Conservation (phyloP, 2,113 vertebrate species). For the Pandion haliaetus region DNA sequence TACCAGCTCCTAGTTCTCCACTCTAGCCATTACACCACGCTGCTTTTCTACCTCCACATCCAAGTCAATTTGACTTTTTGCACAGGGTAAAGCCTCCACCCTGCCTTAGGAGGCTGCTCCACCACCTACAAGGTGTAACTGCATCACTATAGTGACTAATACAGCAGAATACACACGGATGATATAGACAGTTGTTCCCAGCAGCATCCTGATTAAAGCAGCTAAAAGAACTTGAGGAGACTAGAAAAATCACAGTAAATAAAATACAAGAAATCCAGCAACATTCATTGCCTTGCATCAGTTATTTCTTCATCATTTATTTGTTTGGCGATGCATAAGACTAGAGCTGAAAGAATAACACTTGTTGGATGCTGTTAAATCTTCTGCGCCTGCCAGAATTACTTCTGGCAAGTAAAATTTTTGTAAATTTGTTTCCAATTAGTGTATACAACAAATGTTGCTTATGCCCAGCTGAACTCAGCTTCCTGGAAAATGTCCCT, state of each 20-base stretch:
- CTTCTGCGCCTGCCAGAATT: not conserved
- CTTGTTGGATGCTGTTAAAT: not conserved
- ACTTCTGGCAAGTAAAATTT: slow-evolving; percentile 6
- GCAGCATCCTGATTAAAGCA: not conserved
- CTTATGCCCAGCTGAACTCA: not conserved
- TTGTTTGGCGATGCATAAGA: not conserved
- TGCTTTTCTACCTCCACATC: not conserved
- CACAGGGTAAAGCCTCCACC: not conserved
- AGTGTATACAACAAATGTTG: slow-evolving; percentile 27
- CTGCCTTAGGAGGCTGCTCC: not conserved
- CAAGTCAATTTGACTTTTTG: not conserved
- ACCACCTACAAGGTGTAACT: not conserved
- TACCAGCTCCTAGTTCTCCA: not conserved
- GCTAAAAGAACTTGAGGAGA: not conserved
- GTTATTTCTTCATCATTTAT: not conserved
- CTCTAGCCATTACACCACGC: not conserved
- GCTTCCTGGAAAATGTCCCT: not conserved
- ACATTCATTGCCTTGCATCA: not conserved
- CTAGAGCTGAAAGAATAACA: not conserved
- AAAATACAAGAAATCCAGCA: not conserved
- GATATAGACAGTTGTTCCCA: not conserved
- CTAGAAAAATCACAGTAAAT: not conserved
- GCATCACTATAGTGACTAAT: not conserved
- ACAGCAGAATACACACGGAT: not conserved
- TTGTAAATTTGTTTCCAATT: slow-evolving; percentile 9